Evolutionary conservation across 2,888 invertebrate species (phyloP).

Genomic region (Anaspis maculata): DNA sequence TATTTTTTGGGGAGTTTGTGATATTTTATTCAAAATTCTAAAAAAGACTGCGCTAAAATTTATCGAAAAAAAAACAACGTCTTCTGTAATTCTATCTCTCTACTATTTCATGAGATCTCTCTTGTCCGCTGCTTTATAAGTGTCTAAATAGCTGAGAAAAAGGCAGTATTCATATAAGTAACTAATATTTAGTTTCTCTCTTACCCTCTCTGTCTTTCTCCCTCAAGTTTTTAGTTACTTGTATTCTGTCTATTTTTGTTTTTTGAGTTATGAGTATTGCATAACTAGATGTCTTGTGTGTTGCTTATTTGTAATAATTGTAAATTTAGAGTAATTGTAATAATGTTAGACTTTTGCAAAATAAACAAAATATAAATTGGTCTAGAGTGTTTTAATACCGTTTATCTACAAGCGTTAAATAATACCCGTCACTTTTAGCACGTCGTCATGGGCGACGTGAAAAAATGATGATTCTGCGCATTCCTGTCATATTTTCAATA

Average conservation of each 20-base stretch:
- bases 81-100: constrained; percentile 5
- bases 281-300: constrained; percentile 11
- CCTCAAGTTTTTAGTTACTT: no score
- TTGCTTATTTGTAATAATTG: constrained; percentile 11
- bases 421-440: no score
- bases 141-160: no score
- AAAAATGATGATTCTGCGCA: no score
- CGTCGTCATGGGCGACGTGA: no score
- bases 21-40: constrained; percentile 10
- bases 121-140: no score
- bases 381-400: no score
- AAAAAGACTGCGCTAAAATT: constrained; percentile 7
- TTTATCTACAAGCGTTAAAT: no score
- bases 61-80: constrained; percentile 12
- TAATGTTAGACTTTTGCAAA: constrained; percentile 14
- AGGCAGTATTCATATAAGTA: constrained; percentile 6
- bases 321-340: constrained; percentile 13
- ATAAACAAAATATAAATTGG: no score
- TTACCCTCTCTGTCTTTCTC: no score
- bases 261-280: constrained; percentile 9
- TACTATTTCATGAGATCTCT: no score
- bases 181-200: constrained; percentile 1
- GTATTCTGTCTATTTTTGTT: neutral
- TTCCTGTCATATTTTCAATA: no score
- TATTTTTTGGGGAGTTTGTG: constrained; percentile 20